Evolutionary conservation across 1,140 invertebrate genomes (phyloP).

Genomic region (Eriosoma lanigerum): DNA sequence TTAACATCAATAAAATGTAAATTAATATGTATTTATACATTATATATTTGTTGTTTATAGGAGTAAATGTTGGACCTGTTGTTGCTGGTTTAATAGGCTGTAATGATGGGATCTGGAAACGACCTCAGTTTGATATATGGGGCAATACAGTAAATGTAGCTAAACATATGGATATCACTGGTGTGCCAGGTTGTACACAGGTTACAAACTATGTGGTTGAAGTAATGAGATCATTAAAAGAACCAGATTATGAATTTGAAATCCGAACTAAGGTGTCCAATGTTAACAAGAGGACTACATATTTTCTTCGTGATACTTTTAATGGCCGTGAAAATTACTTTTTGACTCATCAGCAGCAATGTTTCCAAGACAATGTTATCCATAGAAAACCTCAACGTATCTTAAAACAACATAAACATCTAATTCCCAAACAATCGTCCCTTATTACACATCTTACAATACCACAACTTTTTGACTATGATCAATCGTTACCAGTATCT

Average conservation of each 20-base stretch:
- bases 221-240: background rate
- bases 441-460: background rate
- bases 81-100: slow-evolving; percentile 89
- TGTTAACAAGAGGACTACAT: background rate
- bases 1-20: too few relatives aligned
- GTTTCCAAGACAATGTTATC: background rate
- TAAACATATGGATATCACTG: slow-evolving; percentile 84
- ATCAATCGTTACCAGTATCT: background rate
- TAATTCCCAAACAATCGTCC: too few relatives aligned
- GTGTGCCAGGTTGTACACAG: slow-evolving; percentile 81
- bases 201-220: slow-evolving; percentile 55
- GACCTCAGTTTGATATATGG: slow-evolving; percentile 96
- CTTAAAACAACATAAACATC: background rate
- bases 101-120: slow-evolving; percentile 64
- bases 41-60: slow-evolving; percentile 59
- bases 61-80: slow-evolving; percentile 88
- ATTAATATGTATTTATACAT: background rate
- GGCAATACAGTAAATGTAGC: slow-evolving; percentile 95
- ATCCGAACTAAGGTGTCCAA: background rate
- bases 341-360: background rate
- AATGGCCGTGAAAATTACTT: background rate
- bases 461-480: background rate
- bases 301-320: slow-evolving; percentile 21
- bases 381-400: background rate
- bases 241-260: background rate